phyloP scores from a whole-genome alignment of 30 jellyfish, hydroid and myxozoan species.

The Pseudorhiza aurosa region DNA sequence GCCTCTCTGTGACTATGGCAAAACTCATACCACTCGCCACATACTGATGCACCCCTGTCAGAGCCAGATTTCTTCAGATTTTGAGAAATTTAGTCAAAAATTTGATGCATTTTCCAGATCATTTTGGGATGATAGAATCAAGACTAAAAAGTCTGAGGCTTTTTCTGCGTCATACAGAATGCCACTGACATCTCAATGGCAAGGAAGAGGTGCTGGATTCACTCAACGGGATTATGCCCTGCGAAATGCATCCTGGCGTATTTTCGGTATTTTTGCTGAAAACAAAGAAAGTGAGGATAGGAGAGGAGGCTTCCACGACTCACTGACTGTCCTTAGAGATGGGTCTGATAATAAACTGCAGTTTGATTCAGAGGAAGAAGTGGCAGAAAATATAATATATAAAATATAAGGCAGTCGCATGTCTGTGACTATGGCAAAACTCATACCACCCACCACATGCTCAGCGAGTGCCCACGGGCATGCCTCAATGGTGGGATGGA shows the following conservation, averaged over 20 bases:
- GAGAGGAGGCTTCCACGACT: constrained; percentile 49
- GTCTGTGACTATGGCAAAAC: too few species aligned
- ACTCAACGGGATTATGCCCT: constrained; percentile 61
- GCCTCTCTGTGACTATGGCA: too few species aligned
- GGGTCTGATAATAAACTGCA: constrained; percentile 32
- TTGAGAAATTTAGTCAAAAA: constrained; percentile 42
- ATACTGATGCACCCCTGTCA: too few species aligned
- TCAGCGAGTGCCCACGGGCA: too few species aligned
- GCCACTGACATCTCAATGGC: constrained; percentile 52
- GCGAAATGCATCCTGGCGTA: constrained; percentile 69
- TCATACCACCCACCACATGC: too few species aligned
- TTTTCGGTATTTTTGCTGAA: constrained; percentile 58
- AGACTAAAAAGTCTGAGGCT: constrained; percentile 27
- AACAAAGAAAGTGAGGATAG: constrained; percentile 48
- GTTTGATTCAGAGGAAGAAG: constrained; percentile 40
- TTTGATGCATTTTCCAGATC: constrained; percentile 51
- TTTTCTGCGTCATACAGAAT: constrained; percentile 49
- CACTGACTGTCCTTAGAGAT: constrained; percentile 41
- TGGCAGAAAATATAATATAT: constrained; percentile 30
- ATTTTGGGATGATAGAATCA: constrained; percentile 42
- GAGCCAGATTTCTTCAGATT: too few species aligned
- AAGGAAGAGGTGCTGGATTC: constrained; percentile 66
- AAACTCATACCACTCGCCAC: too few species aligned
- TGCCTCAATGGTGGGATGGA: too few species aligned
- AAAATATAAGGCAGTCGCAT: constrained; percentile 53